These are phyloP conservation scores for Nemapogon koenigi DNA, from an alignment of 2,888 invertebrate genomes.

Conservation along the genomic window DNA sequence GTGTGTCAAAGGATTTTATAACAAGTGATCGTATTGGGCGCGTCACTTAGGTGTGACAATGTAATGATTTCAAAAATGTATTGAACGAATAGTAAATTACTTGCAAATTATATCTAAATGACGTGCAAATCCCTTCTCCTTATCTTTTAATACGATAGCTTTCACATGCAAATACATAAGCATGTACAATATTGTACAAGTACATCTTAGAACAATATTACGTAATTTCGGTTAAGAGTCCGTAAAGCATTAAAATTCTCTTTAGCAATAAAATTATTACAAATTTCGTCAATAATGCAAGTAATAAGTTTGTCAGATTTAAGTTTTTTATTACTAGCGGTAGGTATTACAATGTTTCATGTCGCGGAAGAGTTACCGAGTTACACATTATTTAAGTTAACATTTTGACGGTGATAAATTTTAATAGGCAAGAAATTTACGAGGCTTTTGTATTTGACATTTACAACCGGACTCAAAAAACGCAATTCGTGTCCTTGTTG, in stretches of 20 bases:
- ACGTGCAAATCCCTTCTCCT: too few relatives aligned
- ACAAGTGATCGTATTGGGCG: constrained; percentile 25
- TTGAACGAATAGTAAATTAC: constrained; percentile 12
- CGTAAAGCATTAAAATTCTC: constrained; percentile 50
- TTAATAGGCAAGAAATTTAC: constrained; percentile 58
- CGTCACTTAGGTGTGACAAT: constrained; percentile 1
- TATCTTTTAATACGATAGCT: too few relatives aligned
- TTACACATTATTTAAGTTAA: constrained; percentile 54
- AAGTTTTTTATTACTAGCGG: constrained; percentile 34
- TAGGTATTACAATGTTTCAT: constrained; percentile 48
- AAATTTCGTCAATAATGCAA: constrained; percentile 27
- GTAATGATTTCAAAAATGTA: not conserved
- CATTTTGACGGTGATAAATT: constrained; percentile 50
- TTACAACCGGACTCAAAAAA: constrained; percentile 54
- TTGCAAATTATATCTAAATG: constrained; percentile 10
- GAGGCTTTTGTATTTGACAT: constrained; percentile 50
- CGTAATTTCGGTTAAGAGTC: constrained; percentile 51
- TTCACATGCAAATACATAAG: too few relatives aligned
- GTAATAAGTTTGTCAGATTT: constrained; percentile 31
- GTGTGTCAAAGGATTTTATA: constrained; percentile 34
- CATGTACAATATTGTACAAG: too few relatives aligned
- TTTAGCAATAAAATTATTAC: constrained; percentile 31
- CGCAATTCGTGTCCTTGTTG: constrained; percentile 37
- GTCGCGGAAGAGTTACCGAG: constrained; percentile 46
- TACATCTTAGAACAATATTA: too few relatives aligned